Evolutionary conservation across 2,797 vertebrate species (phyloP).

Genomic region (Anisognathus igniventris): DNA sequence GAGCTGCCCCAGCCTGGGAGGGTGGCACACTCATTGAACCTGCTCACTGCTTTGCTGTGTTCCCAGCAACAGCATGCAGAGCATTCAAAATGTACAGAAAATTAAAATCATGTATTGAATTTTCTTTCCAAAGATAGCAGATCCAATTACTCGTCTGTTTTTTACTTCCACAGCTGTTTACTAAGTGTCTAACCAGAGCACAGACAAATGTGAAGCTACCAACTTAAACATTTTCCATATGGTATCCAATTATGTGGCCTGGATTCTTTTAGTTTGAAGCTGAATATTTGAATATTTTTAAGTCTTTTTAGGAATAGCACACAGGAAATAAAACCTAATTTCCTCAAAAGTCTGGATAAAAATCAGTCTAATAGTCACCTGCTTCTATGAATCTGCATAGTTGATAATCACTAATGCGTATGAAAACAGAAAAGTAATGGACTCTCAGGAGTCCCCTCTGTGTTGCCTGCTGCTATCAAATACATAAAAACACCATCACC

Average conservation of each 20-base stretch:
- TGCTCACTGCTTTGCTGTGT: not conserved
- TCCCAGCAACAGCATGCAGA: not conserved
- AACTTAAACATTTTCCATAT: not conserved
- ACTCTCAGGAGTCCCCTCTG: not conserved
- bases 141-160: not conserved
- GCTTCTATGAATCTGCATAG: not conserved
- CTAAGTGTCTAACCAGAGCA: not conserved
- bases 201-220: constrained; percentile 8
- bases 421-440: not conserved
- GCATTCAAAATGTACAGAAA: not conserved
- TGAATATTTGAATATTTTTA: not conserved
- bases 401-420: not conserved
- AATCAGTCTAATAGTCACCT: not conserved
- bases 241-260: not conserved
- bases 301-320: not conserved
- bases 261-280: not conserved
- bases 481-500: not conserved
- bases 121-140: constrained; percentile 21
- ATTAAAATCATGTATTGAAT: not conserved
- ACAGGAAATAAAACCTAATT: not conserved
- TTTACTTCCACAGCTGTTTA: constrained; percentile 34
- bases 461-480: not conserved
- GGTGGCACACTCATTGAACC: not conserved
- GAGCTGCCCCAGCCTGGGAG: not conserved
- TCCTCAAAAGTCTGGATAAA: not conserved